Conservation (phyloP, 2,113 vertebrate species). For the Suricata suricatta region DNA sequence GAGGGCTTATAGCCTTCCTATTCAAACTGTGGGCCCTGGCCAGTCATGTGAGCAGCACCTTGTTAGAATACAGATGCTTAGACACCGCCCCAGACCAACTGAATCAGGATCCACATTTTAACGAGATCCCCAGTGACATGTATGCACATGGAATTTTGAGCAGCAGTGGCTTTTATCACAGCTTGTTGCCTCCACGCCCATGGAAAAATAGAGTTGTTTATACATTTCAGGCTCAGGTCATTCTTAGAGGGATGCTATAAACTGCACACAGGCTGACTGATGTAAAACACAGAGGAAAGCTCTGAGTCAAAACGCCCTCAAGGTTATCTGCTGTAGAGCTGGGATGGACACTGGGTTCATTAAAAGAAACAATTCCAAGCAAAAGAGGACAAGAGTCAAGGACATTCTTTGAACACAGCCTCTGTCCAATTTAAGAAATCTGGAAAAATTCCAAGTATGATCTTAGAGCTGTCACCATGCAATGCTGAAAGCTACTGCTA, state of each 20-base stretch:
- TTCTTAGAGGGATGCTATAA: background rate
- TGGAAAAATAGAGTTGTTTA: background rate
- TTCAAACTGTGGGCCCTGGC: background rate
- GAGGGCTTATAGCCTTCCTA: background rate
- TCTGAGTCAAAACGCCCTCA: constrained; percentile 9
- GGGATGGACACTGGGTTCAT: background rate
- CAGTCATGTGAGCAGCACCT: background rate
- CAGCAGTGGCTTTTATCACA: background rate
- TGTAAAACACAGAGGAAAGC: background rate
- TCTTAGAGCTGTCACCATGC: constrained; percentile 3
- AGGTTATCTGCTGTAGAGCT: constrained; percentile 26
- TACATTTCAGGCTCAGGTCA: background rate
- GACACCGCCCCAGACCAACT: background rate
- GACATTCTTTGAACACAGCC: constrained; percentile 28
- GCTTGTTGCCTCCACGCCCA: background rate
- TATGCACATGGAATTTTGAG: background rate
- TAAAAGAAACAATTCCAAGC: constrained; percentile 42
- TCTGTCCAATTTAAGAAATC: constrained; percentile 49
- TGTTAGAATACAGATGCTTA: background rate
- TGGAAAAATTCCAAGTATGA: constrained; percentile 71
- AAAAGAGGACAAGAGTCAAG: constrained; percentile 59
- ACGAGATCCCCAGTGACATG: background rate
- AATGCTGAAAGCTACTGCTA: constrained; percentile 27
- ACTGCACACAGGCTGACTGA: background rate
- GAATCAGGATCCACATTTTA: background rate